Percentiles rank a stretch among this genome's conserved stretches.
Evolutionary conservation across 2,113 vertebrate species (phyloP).

Genomic region (Python bivittatus): DNA sequence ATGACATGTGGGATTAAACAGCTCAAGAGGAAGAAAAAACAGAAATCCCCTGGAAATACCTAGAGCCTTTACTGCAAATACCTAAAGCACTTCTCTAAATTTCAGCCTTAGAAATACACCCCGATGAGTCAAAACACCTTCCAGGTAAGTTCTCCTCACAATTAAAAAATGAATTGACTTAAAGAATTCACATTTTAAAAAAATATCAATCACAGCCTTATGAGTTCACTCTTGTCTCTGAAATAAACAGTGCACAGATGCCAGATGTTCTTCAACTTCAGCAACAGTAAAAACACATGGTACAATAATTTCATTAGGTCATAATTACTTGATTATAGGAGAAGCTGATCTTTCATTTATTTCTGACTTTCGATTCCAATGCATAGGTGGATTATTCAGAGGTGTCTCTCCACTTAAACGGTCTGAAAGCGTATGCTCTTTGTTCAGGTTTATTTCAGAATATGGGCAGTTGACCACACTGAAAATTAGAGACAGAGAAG

Average conservation of each 20-base stretch:
- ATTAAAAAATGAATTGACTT: neutral
- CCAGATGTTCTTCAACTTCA: neutral
- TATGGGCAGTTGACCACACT: slow-evolving; percentile 84
- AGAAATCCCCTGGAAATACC: neutral
- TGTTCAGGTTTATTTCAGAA: slow-evolving; percentile 85
- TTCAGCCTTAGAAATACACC: neutral
- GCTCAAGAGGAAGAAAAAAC: neutral
- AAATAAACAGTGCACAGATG: slow-evolving; percentile 14
- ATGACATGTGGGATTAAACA: neutral
- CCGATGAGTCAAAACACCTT: neutral
- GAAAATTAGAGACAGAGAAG: slow-evolving; percentile 35
- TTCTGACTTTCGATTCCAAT: slow-evolving; percentile 74
- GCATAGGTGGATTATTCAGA: slow-evolving; percentile 63
- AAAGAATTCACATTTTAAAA: neutral
- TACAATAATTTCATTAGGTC: rapidly evolving
- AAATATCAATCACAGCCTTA: neutral
- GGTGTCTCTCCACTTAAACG: slow-evolving; percentile 83
- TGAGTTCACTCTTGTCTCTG: neutral
- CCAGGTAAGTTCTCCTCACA: neutral
- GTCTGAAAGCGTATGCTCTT: slow-evolving; percentile 81
- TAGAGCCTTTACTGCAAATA: neutral
- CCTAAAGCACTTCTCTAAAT: neutral
- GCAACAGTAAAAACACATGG: rapidly evolving
- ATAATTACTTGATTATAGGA: slow-evolving; percentile 75
- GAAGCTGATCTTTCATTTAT: slow-evolving; percentile 67